A percentile compares a stretch with the other conserved stretches of the same genome.
These are phyloP conservation scores for Rhyacichthys aspro DNA, from an alignment of 2,797 vertebrate genomes.

Conservation along the genomic window DNA sequence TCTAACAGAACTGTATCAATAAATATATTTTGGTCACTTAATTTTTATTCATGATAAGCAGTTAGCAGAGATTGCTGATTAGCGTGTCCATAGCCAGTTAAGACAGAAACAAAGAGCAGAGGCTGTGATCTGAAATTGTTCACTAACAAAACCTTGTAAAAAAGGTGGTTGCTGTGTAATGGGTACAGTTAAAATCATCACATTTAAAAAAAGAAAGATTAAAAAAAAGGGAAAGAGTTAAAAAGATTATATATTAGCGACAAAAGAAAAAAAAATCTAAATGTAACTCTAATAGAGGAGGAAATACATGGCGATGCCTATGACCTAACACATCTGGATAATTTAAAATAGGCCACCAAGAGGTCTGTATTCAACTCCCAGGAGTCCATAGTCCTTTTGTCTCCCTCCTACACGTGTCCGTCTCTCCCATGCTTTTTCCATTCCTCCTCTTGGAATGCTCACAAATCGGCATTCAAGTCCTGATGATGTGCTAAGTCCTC, in stretches of 20 bases:
- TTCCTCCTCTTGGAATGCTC: conserved; percentile 78
- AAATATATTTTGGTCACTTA: conserved; percentile 81
- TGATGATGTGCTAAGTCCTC: conserved; percentile 70
- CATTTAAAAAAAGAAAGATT: conserved; percentile 69
- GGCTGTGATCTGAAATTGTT: conserved; percentile 47
- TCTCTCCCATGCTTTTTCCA: conserved; percentile 58
- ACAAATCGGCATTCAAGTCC: conserved; percentile 67
- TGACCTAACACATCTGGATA: conserved; percentile 78
- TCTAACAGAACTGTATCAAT: conserved; percentile 67
- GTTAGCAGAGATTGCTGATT: conserved; percentile 60
- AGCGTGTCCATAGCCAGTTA: conserved; percentile 59
- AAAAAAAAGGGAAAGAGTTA: conserved; percentile 72
- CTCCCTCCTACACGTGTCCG: conserved; percentile 31
- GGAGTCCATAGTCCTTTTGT: conserved; percentile 68
- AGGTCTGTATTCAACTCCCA: conserved; percentile 72
- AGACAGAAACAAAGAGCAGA: conserved; percentile 55
- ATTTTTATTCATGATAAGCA: conserved; percentile 72
- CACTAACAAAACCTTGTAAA: conserved; percentile 36
- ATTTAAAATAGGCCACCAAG: conserved; percentile 73
- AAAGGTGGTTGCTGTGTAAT: conserved; percentile 40
- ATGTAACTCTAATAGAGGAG: conserved; percentile 76
- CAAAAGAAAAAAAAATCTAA: conserved; percentile 62
- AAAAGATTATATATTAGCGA: conserved; percentile 81
- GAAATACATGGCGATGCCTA: conserved; percentile 78
- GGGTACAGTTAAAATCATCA: conserved; percentile 66